Percentiles rank a stretch among this genome's conserved stretches.
These are phyloP conservation scores for Tetranychus piercei DNA, from an alignment of 2,888 invertebrate species.

Conservation along the genomic window DNA sequence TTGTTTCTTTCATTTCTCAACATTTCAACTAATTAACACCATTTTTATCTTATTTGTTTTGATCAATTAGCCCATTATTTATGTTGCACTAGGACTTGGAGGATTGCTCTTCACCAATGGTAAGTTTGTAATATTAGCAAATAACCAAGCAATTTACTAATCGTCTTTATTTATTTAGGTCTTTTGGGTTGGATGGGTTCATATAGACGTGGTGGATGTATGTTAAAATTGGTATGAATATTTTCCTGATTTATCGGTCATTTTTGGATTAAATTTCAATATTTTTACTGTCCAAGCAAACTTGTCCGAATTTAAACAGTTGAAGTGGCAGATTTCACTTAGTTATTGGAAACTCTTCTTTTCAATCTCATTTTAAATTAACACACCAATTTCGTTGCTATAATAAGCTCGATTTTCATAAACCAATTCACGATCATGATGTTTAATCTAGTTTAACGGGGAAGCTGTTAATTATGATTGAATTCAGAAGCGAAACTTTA, in stretches of 20 bases:
- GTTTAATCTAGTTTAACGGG: no score
- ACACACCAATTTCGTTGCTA: no score
- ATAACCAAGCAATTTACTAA: not conserved
- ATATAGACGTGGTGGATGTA: conserved; percentile 24
- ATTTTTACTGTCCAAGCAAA: no score
- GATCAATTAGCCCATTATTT: conserved; percentile 31
- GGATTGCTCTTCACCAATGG: conserved; percentile 32
- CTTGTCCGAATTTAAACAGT: not conserved
- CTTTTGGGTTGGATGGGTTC: conserved; percentile 27
- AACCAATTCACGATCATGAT: no score
- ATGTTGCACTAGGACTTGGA: conserved; percentile 32
- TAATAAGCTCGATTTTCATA: no score
- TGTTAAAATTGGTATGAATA: conserved; percentile 25
- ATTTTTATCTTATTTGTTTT: not conserved
- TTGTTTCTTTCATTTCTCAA: not conserved
- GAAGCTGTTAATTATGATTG: no score
- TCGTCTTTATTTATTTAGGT: conserved; percentile 17
- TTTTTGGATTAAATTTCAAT: no score
- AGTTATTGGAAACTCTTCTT: not conserved
- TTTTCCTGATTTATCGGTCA: not conserved
- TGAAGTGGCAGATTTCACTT: not conserved
- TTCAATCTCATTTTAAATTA: conserved; percentile 6
- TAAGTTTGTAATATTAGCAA: conserved; percentile 14
- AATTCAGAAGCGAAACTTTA: no score
- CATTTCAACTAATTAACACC: not conserved